Evolutionary conservation across 2,888 invertebrate species (phyloP).

Genomic region (Caenorhabditis parvicauda): DNA sequence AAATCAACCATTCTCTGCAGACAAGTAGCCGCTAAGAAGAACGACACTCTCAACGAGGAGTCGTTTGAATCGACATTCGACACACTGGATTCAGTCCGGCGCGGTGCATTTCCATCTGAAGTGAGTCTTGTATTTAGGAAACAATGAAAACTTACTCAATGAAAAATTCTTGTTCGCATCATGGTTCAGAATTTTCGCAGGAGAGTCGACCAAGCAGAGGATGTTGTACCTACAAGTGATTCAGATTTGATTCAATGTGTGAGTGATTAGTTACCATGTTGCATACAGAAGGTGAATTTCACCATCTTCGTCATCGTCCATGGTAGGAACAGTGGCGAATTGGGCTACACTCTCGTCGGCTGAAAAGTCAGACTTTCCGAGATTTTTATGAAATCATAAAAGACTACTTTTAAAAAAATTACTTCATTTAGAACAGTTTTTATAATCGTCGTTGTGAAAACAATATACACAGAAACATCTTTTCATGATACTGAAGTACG

Average conservation of each 20-base stretch:
- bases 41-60: constrained; percentile 40
- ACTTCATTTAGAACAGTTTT: too few relatives aligned
- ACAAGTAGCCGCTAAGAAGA: constrained; percentile 53
- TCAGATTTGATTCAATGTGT: background rate
- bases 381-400: background rate
- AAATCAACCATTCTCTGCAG: constrained; percentile 54
- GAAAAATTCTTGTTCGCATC: constrained; percentile 30
- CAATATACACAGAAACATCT: background rate
- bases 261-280: constrained; percentile 25
- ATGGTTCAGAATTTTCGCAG: constrained; percentile 33
- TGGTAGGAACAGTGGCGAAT: constrained; percentile 18
- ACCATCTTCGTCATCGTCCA: constrained; percentile 27
- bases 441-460: too few relatives aligned
- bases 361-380: constrained; percentile 8
- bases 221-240: constrained; percentile 22
- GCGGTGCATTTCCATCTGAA: constrained; percentile 24
- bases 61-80: constrained; percentile 7
- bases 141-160: constrained; percentile 23
- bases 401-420: background rate
- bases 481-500: background rate
- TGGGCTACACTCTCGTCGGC: constrained; percentile 31
- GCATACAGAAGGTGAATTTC: constrained; percentile 32
- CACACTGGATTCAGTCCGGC: constrained; percentile 14
- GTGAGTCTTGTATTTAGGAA: background rate
- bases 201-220: constrained; percentile 36